Conservation (phyloP, 2,888 invertebrate genomes). For the Clostera curtula region DNA sequence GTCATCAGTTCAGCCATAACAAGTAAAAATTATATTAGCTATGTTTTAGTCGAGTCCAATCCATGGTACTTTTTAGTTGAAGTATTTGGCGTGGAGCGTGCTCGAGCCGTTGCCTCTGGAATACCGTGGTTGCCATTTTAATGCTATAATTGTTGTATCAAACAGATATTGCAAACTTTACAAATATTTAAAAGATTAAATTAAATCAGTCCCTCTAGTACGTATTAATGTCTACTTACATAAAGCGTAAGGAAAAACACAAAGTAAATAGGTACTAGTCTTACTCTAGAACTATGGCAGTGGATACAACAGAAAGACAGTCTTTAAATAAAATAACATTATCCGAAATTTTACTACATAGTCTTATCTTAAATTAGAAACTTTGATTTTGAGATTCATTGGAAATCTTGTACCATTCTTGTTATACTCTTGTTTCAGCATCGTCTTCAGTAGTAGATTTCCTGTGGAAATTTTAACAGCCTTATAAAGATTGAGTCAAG, state of each 20-base stretch:
- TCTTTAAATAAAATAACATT: conserved; percentile 51
- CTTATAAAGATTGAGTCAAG: no score
- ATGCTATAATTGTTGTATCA: no score
- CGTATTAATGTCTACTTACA: no score
- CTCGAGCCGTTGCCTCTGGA: no score
- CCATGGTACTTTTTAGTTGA: no score
- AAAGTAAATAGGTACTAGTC: conserved; percentile 29
- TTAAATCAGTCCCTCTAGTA: conserved; percentile 20
- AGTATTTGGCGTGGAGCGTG: no score
- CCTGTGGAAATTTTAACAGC: no score
- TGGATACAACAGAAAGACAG: conserved; percentile 60
- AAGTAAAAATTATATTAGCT: no score
- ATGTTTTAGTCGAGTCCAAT: no score
- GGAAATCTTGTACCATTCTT: conserved; percentile 66
- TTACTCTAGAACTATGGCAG: conserved; percentile 70
- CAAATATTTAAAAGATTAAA: conserved; percentile 11
- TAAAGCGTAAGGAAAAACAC: conserved; percentile 43
- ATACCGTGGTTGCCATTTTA: no score
- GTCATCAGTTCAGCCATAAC: no score
- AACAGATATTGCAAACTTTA: no score
- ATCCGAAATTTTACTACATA: conserved; percentile 26
- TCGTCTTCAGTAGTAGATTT: conserved; percentile 75
- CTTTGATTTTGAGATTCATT: conserved; percentile 73
- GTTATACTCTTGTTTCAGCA: conserved; percentile 67
- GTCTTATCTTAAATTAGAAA: conserved; percentile 40